Evolutionary conservation across 2,888 invertebrate genomes (phyloP).

Genomic region (Clusia tigrina): DNA sequence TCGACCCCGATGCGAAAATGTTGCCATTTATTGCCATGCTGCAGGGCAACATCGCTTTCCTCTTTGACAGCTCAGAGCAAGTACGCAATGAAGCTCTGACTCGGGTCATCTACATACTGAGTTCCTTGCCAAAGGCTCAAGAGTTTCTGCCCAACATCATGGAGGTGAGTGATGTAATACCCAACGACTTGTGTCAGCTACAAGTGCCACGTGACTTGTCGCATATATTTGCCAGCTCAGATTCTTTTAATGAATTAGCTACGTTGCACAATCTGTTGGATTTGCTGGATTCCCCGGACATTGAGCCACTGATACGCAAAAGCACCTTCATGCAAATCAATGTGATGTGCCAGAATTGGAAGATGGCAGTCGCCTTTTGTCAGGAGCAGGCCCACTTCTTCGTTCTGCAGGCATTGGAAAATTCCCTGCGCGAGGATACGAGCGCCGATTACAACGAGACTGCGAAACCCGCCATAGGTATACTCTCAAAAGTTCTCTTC

Average conservation of each 20-base stretch:
- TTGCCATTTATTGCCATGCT: slow-evolving; percentile 44
- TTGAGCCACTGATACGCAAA: slow-evolving; percentile 55
- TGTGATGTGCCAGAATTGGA: slow-evolving; percentile 52
- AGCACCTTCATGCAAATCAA: slow-evolving; percentile 57
- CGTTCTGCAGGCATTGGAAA: slow-evolving; percentile 46
- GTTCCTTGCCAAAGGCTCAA: slow-evolving; percentile 37
- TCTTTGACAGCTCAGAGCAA: slow-evolving; percentile 47
- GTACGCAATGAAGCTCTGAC: slow-evolving; percentile 50
- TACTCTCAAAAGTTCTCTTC: slow-evolving; percentile 51
- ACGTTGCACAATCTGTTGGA: slow-evolving; percentile 48
- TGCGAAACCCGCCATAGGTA: slow-evolving; percentile 51
- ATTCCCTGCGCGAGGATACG: slow-evolving; percentile 41
- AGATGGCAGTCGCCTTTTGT: slow-evolving; percentile 43
- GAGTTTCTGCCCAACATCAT: slow-evolving; percentile 44
- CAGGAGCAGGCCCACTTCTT: slow-evolving; percentile 41
- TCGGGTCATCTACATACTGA: slow-evolving; percentile 49
- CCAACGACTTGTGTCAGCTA: slow-evolving; percentile 50
- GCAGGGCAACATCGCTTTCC: slow-evolving; percentile 53
- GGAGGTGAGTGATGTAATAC: slow-evolving; percentile 46
- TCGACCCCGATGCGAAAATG: slow-evolving; percentile 49
- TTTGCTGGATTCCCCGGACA: slow-evolving; percentile 48
- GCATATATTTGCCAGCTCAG: slow-evolving; percentile 43
- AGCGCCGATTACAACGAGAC: slow-evolving; percentile 46
- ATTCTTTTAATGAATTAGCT: slow-evolving; percentile 19
- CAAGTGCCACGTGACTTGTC: slow-evolving; percentile 42